phyloP scores from a whole-genome alignment of 1,140 invertebrate genomes.

The Nephila pilipes region DNA sequence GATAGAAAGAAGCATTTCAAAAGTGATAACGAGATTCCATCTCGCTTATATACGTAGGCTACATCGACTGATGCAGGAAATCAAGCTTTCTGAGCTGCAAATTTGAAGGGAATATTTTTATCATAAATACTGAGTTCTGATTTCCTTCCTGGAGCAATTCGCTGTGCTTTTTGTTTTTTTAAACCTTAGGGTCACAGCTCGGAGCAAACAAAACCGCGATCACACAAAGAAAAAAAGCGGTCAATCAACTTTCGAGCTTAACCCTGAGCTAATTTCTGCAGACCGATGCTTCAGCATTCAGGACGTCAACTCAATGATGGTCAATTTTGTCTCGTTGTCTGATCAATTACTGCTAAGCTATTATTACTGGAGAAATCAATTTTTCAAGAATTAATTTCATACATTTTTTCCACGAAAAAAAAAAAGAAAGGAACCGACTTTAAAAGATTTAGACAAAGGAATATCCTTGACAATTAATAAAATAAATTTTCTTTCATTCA shows the following conservation, averaged over 20 bases:
- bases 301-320: conserved; percentile 34
- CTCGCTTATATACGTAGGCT: background rate
- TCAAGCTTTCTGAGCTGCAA: background rate
- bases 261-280: conserved; percentile 11
- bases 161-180: conserved; percentile 9
- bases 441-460: conserved; percentile 4
- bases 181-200: background rate
- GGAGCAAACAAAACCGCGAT: background rate
- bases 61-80: background rate
- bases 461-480: background rate
- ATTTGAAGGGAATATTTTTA: background rate
- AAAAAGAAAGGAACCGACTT: background rate
- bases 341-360: conserved; percentile 34
- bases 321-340: conserved; percentile 38
- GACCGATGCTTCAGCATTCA: conserved; percentile 31
- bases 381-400: conserved; percentile 29
- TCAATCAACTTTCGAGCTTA: conserved; percentile 19
- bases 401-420: background rate
- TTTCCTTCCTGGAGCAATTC: background rate
- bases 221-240: conserved; percentile 4
- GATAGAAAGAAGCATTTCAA: background rate
- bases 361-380: conserved; percentile 24
- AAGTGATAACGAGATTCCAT: background rate
- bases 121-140: conserved; percentile 1
- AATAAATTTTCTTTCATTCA: conserved; percentile 23